Base-by-base conservation (phyloP, 2,888 invertebrate species). In the Hyalella azteca region DNA sequence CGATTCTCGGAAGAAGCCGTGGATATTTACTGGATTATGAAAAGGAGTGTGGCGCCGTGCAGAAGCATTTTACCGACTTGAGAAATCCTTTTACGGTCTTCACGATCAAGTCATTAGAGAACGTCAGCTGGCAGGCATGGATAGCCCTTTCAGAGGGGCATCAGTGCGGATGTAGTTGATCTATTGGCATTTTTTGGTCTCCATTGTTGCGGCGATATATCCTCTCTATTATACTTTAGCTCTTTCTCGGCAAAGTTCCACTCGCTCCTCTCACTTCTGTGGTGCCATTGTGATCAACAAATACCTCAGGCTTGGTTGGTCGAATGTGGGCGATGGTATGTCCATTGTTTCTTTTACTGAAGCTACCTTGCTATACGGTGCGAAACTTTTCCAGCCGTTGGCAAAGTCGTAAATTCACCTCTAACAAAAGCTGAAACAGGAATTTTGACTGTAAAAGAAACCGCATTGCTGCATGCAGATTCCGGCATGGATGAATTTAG, bases 161-260 rank as follows among this genome's bases (percentile, higher is more conserved):
- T n/a, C 54, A 2, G 54, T 54, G n/a, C n/a, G n/a, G n/a, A n/a
- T n/a, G 54, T 54, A 22, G 22, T 29, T 54, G 54, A 26, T 54
- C 54, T 54, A 29, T 11, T 26, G 54, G 26, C 54, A 54, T 54
- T 54, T 54, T 54, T n/a, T 54, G 2, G 54, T 29, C 22, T 3
- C 54, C 54, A 54, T 54, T 54, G 54, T 54, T 54, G 54, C 29
- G 54, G 54, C 54, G 54, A 13, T 26, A 54, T 54, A 54, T 54
- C 54, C 54, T 22, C 26, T 3, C 26, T 54, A 54, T 54, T 29
- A 54, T 26, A 4, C 54, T 54, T n/a, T 26, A 54, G 54, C 54
- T 22, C 54, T 54, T 3, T 22, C 54, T n/a, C 7, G 54, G 22
- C 54, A 26, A 22, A 54, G 26, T 9, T 29, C 11, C 11, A 26